Evolutionary conservation across 2,797 vertebrate species (phyloP).

Genomic region (Ptychadena robeensis): DNA sequence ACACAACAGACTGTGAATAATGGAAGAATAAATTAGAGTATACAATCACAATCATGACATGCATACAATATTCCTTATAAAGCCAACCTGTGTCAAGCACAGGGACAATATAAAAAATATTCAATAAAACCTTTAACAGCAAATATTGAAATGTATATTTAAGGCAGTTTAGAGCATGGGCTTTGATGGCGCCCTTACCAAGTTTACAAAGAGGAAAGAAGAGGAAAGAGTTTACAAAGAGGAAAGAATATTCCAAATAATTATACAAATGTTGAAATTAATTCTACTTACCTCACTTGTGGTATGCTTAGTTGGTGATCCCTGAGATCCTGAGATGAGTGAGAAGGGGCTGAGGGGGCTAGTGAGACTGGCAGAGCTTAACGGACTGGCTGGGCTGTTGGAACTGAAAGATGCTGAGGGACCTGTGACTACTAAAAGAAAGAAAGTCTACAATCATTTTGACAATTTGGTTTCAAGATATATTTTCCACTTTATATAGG

Average conservation of each 20-base stretch:
- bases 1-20: too few species aligned
- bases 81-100: too few species aligned
- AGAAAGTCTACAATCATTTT: neutral
- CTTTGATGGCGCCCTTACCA: too few species aligned
- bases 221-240: too few species aligned
- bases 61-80: neutral
- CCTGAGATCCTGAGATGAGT: conserved; percentile 87
- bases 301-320: conserved; percentile 87
- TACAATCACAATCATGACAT: neutral
- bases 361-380: conserved; percentile 93
- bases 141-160: neutral
- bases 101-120: neutral
- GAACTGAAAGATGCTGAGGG: conserved; percentile 89
- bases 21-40: too few species aligned
- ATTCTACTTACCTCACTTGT: conserved; percentile 84
- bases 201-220: too few species aligned
- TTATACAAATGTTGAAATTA: neutral
- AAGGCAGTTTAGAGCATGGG: neutral
- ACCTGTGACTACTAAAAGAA: conserved; percentile 78
- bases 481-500: neutral
- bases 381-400: conserved; percentile 94
- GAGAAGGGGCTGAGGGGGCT: conserved; percentile 95
- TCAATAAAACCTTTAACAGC: neutral
- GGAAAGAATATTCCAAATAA: too few species aligned
- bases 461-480: neutral